Evolutionary conservation across 2,888 invertebrate genomes (phyloP).

Genomic region (Lasioglossum leucozonium): DNA sequence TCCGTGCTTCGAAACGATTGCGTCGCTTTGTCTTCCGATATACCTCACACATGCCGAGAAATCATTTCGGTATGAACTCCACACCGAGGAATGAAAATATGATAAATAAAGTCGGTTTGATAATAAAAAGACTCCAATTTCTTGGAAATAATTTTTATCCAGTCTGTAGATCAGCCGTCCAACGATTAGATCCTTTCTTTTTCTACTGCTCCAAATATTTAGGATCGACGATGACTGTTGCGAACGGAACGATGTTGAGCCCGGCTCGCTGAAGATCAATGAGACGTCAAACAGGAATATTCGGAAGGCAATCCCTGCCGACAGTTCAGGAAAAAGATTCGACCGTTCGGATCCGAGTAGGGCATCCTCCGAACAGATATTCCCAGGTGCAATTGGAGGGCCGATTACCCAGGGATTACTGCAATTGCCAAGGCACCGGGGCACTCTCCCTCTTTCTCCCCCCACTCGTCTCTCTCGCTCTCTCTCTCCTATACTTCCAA

Average conservation of each 20-base stretch:
- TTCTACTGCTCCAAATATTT: neutral
- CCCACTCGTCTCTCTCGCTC: neutral
- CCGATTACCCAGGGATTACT: slow-evolving; percentile 77
- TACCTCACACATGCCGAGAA: too few species aligned
- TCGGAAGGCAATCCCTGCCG: slow-evolving; percentile 2
- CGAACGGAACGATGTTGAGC: neutral
- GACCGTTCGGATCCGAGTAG: slow-evolving; percentile 1
- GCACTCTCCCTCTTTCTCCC: slow-evolving; percentile 18
- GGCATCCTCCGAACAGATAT: slow-evolving; percentile 46
- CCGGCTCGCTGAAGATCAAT: neutral
- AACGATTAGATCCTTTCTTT: neutral
- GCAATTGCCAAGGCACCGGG: slow-evolving; percentile 71
- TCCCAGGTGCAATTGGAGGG: slow-evolving; percentile 68
- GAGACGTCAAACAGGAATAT: slow-evolving; percentile 12
- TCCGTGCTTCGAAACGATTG: slow-evolving; percentile 21
- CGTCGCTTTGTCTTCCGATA: too few species aligned
- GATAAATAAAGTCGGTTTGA: too few species aligned
- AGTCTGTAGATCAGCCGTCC: too few species aligned
- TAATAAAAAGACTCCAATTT: too few species aligned
- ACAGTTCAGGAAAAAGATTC: slow-evolving; percentile 10
- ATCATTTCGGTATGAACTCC: too few species aligned
- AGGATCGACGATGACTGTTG: neutral
- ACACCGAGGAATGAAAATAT: too few species aligned
- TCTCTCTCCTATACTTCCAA: slow-evolving; percentile 68
- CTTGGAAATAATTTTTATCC: too few species aligned